These are phyloP conservation scores for Mormyrus proboscirostris DNA, from an alignment of 2,797 vertebrate genomes.

Conservation along the genomic window DNA sequence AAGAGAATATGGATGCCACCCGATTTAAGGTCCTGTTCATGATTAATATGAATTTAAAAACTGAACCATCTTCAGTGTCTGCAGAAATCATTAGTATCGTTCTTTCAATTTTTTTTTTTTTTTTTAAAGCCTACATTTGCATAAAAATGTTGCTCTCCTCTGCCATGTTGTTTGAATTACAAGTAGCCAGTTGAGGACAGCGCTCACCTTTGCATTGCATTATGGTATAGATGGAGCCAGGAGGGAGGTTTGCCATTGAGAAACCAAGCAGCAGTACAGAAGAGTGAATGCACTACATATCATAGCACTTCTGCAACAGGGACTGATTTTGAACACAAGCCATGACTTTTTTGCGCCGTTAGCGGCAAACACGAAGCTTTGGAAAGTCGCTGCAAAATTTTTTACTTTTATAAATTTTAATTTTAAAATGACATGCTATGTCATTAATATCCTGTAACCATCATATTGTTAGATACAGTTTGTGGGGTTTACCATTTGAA, in stretches of 20 bases:
- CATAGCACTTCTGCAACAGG: background rate
- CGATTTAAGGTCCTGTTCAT: background rate
- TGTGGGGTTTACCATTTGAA: background rate
- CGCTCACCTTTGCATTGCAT: background rate
- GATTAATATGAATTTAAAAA: background rate
- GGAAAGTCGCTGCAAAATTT: background rate
- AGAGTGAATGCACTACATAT: background rate
- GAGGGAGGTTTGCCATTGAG: background rate
- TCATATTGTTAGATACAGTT: background rate
- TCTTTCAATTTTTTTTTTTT: too few species aligned
- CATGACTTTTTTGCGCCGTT: background rate
- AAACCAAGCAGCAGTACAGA: background rate
- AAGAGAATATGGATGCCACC: background rate
- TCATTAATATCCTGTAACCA: background rate
- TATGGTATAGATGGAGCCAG: background rate
- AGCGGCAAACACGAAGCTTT: background rate
- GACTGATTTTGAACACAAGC: background rate
- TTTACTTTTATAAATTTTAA: too few species aligned
- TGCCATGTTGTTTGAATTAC: background rate
- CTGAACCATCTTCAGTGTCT: background rate
- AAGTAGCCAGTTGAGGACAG: background rate
- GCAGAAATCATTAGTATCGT: background rate
- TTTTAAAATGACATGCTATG: background rate
- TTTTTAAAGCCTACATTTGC: too few species aligned
- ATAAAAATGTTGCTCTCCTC: background rate